These are phyloP conservation scores for Amblyraja radiata DNA, from an alignment of 2,797 vertebrate species.

Conservation along the genomic window DNA sequence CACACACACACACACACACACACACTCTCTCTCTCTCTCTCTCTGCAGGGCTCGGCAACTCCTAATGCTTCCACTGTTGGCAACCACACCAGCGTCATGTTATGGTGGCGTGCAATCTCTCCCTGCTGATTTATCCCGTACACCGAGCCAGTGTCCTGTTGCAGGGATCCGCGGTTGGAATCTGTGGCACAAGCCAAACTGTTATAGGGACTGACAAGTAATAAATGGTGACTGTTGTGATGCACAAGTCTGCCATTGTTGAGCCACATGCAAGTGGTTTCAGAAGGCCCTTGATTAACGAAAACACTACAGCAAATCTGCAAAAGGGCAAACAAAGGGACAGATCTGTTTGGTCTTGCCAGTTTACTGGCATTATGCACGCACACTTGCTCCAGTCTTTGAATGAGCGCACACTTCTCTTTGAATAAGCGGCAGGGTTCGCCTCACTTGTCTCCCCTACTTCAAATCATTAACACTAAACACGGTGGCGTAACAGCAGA, in stretches of 20 bases:
- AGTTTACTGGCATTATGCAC: conserved; percentile 69
- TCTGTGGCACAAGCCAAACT: conserved; percentile 40
- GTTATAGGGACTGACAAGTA: conserved; percentile 53
- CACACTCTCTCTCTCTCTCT: no score
- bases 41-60: not conserved
- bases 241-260: conserved; percentile 59
- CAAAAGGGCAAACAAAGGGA: conserved; percentile 61
- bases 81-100: not conserved
- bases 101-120: conserved; percentile 9
- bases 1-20: no score
- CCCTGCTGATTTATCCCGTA: conserved; percentile 23
- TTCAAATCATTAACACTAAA: conserved; percentile 83
- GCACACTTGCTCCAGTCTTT: conserved; percentile 74
- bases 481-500: conserved; percentile 12
- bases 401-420: conserved; percentile 70
- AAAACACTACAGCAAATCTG: conserved; percentile 65
- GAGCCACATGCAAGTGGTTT: conserved; percentile 60
- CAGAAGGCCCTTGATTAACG: conserved; percentile 66
- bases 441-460: conserved; percentile 71
- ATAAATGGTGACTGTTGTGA: conserved; percentile 62
- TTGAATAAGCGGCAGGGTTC: conserved; percentile 53
- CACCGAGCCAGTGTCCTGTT: not conserved
- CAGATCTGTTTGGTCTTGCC: conserved; percentile 66
- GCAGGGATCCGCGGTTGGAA: conserved; percentile 32
- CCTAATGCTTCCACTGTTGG: conserved; percentile 15